Percentiles rank a stretch among this genome's conserved stretches.
These are phyloP conservation scores for Pseudois nayaur DNA, from an alignment of 2,113 vertebrate genomes.

Conservation along the genomic window DNA sequence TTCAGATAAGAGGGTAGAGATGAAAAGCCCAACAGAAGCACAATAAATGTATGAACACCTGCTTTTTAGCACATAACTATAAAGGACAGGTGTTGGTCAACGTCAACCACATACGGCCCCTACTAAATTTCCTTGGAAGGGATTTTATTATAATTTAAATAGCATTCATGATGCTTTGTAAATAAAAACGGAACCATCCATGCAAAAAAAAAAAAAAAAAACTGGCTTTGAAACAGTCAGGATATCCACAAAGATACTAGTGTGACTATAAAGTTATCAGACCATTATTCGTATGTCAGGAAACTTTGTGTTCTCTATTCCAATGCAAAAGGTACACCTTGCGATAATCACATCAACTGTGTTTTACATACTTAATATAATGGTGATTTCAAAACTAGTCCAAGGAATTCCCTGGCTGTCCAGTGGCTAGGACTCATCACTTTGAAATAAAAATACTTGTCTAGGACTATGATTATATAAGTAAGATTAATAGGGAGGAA, in stretches of 20 bases:
- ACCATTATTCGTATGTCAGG: background rate
- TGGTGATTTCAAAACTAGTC: conserved; percentile 8
- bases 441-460: background rate
- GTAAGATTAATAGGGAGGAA: background rate
- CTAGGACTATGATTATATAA: background rate
- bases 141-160: conserved; percentile 23
- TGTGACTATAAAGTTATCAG: background rate
- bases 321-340: conserved; percentile 12
- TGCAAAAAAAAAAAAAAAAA: background rate
- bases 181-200: background rate
- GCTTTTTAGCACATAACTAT: background rate
- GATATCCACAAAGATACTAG: background rate
- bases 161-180: background rate
- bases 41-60: conserved; percentile 30
- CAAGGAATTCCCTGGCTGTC: background rate
- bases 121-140: conserved; percentile 6
- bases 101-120: background rate
- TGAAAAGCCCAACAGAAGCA: background rate
- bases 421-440: background rate
- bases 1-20: background rate
- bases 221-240: background rate
- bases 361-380: conserved; percentile 17
- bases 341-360: background rate
- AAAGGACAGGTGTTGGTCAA: conserved; percentile 8
- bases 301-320: background rate